Evolutionary conservation across 2,797 vertebrate genomes (phyloP), one percentile per base, ranked within the genome.

Genomic region (Nannoperca obscura): DNA sequence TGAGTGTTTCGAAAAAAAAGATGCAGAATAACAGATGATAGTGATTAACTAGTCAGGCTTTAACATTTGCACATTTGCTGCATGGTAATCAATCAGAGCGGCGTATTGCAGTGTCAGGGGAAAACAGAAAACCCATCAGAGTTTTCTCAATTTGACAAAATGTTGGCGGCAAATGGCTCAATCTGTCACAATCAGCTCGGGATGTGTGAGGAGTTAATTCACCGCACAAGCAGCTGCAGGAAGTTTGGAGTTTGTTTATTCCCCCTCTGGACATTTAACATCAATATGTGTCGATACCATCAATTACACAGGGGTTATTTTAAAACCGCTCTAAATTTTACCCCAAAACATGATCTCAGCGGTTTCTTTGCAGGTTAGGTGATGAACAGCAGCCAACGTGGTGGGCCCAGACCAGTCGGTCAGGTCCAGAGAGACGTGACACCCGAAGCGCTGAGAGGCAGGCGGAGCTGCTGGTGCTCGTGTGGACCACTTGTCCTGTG

Each of bases 21-120:
- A 74, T 47, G 61, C 75, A 79, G 78, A 34, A 63, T 52, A 76
- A 71, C 32, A 76, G 66, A 70, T 38, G 59, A 81, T 74, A 61
- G 66, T 78, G 86, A 89, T 83, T 76, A 85, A 78, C 73, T 69
- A 47, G 27, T 53, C 61, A 53, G 70, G 22, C 15, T 78, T 54
- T 9, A 65, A 50, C 3, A 71, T 12, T 46, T 70, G 76, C 70
- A 63, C 64, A 76, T 83, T 83, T 70, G 24, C 63, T 78, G 58
- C 19, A n/a, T 49, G 62, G 65, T 64, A 44, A 86, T 87, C 83
- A 83, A 89, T 85, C 83, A 88, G 50, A 80, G 24, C 44, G 54
- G 62, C 59, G 77, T 44, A 47, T 50, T 83, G 64, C 52, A 52
- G 55, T 9, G 42, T 65, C 38, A 38, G 59, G 67, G 44, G 36